Conservation (phyloP, 2,888 invertebrate species). For the Mellilla xanthometata region DNA sequence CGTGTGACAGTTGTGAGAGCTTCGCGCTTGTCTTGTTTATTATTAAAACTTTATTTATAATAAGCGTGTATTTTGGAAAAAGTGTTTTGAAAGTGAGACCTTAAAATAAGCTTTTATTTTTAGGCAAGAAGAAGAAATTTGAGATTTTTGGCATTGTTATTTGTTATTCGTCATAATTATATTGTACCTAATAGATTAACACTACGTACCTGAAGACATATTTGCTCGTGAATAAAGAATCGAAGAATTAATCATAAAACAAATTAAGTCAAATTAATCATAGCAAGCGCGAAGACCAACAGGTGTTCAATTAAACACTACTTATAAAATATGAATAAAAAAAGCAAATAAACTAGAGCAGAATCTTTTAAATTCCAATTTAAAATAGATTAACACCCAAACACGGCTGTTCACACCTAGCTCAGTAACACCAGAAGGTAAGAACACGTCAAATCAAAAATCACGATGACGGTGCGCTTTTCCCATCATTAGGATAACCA, state of each 20-base stretch:
- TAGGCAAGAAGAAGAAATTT: too few species aligned
- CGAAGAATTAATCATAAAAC: too few species aligned
- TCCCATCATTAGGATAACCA: conserved; percentile 66
- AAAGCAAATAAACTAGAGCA: conserved; percentile 38
- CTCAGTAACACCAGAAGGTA: conserved; percentile 61
- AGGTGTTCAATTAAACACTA: conserved; percentile 6
- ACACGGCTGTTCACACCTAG: conserved; percentile 62
- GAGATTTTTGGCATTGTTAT: too few species aligned
- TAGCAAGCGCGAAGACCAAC: too few species aligned
- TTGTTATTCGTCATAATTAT: too few species aligned
- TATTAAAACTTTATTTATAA: conserved; percentile 30
- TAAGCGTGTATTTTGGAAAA: conserved; percentile 12
- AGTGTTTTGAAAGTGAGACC: conserved; percentile 7
- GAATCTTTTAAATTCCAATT: conserved; percentile 52
- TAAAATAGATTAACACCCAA: conserved; percentile 65
- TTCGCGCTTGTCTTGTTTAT: conserved; percentile 31
- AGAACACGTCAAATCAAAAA: conserved; percentile 60
- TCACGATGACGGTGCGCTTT: conserved; percentile 72
- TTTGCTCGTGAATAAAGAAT: too few species aligned
- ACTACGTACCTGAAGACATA: too few species aligned
- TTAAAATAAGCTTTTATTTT: not conserved
- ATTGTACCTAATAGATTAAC: too few species aligned
- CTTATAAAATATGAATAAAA: conserved; percentile 14
- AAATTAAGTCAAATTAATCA: too few species aligned
- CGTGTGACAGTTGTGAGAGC: conserved; percentile 37